Evolutionary conservation across 2,113 vertebrate genomes (phyloP).

Genomic region (Thunnus maccoyii): DNA sequence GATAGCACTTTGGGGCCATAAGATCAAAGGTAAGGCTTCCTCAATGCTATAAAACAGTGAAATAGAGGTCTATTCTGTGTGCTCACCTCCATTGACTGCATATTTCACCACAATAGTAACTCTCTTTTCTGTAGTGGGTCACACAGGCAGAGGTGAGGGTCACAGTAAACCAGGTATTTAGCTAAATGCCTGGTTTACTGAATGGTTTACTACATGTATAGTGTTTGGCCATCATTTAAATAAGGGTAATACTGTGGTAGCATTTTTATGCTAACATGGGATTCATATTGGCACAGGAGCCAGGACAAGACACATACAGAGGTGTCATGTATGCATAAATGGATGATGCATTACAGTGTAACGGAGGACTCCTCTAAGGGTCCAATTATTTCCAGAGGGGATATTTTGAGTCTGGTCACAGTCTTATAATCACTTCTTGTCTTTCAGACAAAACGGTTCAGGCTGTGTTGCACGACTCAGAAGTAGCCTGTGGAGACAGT

Average conservation of each 20-base stretch:
- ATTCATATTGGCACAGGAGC: background rate
- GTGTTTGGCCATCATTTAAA: background rate
- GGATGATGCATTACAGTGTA: constrained; percentile 24
- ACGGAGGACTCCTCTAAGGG: constrained; percentile 8
- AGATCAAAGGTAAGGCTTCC: no score
- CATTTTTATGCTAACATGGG: background rate
- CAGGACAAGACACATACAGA: constrained; percentile 2
- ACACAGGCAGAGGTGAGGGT: background rate
- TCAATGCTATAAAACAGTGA: no score
- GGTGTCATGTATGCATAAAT: constrained; percentile 19
- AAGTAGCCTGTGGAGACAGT: constrained; percentile 41
- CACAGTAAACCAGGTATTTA: background rate
- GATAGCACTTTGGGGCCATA: no score
- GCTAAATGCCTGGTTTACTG: no score
- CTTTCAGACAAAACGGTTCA: constrained; percentile 37
- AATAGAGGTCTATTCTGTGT: no score
- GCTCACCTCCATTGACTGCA: background rate
- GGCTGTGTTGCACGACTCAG: constrained; percentile 37
- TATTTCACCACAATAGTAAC: background rate
- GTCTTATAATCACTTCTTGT: constrained; percentile 54
- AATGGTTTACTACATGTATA: background rate
- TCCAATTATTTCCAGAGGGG: constrained; percentile 40
- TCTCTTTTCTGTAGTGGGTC: background rate
- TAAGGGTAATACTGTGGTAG: background rate
- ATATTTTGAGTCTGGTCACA: constrained; percentile 52